Base-by-base conservation (phyloP, 1,140 invertebrate genomes). In the Drosophila nigromelanica region DNA sequence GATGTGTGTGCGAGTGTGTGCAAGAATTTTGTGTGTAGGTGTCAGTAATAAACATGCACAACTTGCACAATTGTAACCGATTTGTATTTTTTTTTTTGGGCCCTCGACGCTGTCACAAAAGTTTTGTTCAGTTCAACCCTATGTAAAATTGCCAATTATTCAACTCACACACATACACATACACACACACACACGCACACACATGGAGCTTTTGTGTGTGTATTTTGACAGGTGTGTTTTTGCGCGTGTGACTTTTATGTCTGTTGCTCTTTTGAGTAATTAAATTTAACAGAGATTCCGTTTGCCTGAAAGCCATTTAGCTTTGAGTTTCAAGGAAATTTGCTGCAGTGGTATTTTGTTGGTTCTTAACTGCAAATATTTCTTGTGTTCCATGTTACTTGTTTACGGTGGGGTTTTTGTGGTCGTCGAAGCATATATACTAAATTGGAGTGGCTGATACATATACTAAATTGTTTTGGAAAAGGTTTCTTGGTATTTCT, bases 61-160 rank as follows among this genome's bases (percentile, higher is more conserved):
- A 73, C 70, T 73, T 60, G 63, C 55, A 68, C 70, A 73, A 73
- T 67, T 73, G 54, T 55, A 60, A 48, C 33, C 63, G 60, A 73
- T 73, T 73, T 68, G 62, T 67, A 35, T 51, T 59, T 48, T 45
- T 18, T 51, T 30, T 62, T 51, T 61, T 47, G n/a, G 33, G 11
- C 39, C 30, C 8, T 35, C 33, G 33, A 35, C 33, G 40, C 15
- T 15, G 21, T 48, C 45, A 66, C 48, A 73, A 33, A 66, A 74
- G 35, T 60, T 66, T 24, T 35, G 8, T 35, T 40, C 12, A 3
- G 43, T 37, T 67, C 21, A 66, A 37, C 55, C 51, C 61, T 43
- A 30, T 76, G 62, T 61, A 78, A 86, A 81, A 87, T 87, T 86
- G 81, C 50, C 78, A 78, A 81, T 86, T 86, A 87, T 87, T 86